Evolutionary conservation across 2,888 invertebrate species (phyloP), one percentile per base, ranked within the genome.

Genomic region (Cheilosia grossa): DNA sequence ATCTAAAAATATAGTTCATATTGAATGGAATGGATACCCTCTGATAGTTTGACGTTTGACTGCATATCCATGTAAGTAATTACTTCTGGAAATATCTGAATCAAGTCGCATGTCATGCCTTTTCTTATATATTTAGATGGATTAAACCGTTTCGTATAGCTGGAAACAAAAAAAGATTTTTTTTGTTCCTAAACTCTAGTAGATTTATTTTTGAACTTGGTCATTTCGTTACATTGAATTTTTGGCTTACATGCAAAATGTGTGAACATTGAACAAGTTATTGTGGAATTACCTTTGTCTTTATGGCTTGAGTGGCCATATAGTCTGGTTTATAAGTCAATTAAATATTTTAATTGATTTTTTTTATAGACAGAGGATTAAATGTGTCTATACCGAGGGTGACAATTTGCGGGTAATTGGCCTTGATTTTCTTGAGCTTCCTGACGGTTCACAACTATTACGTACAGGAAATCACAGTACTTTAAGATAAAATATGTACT

Each of bases 171-270:
- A 70, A 78, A 70, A 78, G 69, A 67, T 44, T 58, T 37, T 53
- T 27, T 59, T 2, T 37, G 13, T 2, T 27, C 44, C 67, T 54
- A 77, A 66, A 69, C 69, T 54, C 69, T 63, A 69, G 44, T 4
- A 21, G 19, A 47, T 61, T 69, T 67, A 77, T 59, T 78, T 69
- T 78, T 61, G 56, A 78, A 78, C 56, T 70, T 27, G 58, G 44
- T 47, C 44, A 63, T 61, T 63, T 63, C 59, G 51, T 75, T 49
- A 56, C 53, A 63, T 27, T 54, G 77, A 78, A 61, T 69, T 70
- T 61, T 78, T 78, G 61, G 61, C 69, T 69, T 77, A 77, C 54
- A 77, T 66, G 59, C 40, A 59, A 40, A 58, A 30, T 59, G 33
- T 66, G 59, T 49, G 51, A 13, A 4, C 27, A 27, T 27, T 27